Evolutionary conservation across 2,113 vertebrate species (phyloP), one percentile per base, ranked within the genome.

Genomic region (Chloebia gouldiae): DNA sequence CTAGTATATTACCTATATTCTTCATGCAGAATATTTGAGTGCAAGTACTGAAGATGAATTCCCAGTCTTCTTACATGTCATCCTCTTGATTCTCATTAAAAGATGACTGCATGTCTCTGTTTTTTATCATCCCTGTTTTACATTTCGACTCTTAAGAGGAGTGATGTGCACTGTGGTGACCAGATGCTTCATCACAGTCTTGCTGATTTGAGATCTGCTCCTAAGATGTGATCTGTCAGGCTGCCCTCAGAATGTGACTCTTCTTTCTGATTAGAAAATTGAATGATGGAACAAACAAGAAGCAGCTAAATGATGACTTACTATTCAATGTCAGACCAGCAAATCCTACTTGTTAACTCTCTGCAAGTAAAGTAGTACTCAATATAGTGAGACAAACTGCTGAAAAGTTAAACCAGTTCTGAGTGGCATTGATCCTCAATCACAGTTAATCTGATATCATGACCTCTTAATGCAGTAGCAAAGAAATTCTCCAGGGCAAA

Each of bases 1-100:
- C 63, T 70, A 86, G 35, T 78, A 11, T 44, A 86, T 88, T 77
- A 42, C 22, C 57, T 86, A 80, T 5, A 9, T 11, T 70, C 23
- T 73, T 91, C 19, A 21, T 76, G 53, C 30, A 51, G 49, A 91
- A 65, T 84, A 50, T 40, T 70, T 88, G 75, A 61, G 37, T 39
- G 37, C 88, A 91, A 79, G 60, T 70, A 42, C 51, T 85, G 80
- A 93, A 85, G 77, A 91, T 84, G 15, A 88, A 86, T 85, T 93
- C 75, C 53, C 6, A 2, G 93, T 94, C 60, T 83, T 88, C 90
- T 88, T 4, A 10, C 33, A 54, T 93, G 51, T 94, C 45, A 63
- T 88, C 27, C 85, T 88, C 81, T 82, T 93, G 86, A 51, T 95
- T 95, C 51, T 68, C 56, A 66, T 90, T 89, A 71, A 91, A 86